Base-by-base conservation (phyloP, 2,888 invertebrate species). In the Drosophila cyrtoloma region DNA sequence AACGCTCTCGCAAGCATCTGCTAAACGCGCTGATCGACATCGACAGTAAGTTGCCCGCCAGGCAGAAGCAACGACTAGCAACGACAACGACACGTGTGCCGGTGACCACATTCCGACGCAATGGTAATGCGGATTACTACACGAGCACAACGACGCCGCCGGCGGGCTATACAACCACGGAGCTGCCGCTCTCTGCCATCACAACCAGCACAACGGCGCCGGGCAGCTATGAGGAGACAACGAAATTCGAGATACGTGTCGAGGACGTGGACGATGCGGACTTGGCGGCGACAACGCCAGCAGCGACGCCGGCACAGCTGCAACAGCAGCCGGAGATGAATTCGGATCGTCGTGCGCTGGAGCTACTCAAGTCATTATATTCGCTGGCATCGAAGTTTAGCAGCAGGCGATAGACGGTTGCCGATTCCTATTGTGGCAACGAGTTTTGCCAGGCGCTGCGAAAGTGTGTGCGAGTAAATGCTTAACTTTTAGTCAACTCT, bases 301-400 rank as follows among this genome's bases (percentile, higher is more conserved):
- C 61, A 56, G 37, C 81, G 93, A 66, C 88, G 91, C 19, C 66
- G 6, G 51, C 57, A 39, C 33, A 30, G 26, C 67, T 35, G 50
- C 50, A 57, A 19, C 67, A 55, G 30, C 71, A 69, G 14, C 57
- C 53, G 35, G 88, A 77, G 75, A 71, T 77, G 73, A 93, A 95
- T 62, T 95, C 97, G 19, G 97, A 97, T 89, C 95, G 96, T 30
- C 95, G 97, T 92, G 97, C 97, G 19, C 94, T 97, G 86, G 97
- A 97, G 93, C 94, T 97, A 82, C 95, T 97, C 91, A 96, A 97
- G 94, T 97, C 97, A 77, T 94, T 97, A 68, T 97, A 97, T 93
- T 96, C 96, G 76, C 96, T 97, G 92, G 97, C 97, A 67, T 96
- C 97, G 28, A 96, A 96, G 94, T 97, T 97, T 68, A 91, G 90